phyloP scores from a whole-genome alignment of 2,113 vertebrate genomes.

The Onychorhynchus coronatus region DNA sequence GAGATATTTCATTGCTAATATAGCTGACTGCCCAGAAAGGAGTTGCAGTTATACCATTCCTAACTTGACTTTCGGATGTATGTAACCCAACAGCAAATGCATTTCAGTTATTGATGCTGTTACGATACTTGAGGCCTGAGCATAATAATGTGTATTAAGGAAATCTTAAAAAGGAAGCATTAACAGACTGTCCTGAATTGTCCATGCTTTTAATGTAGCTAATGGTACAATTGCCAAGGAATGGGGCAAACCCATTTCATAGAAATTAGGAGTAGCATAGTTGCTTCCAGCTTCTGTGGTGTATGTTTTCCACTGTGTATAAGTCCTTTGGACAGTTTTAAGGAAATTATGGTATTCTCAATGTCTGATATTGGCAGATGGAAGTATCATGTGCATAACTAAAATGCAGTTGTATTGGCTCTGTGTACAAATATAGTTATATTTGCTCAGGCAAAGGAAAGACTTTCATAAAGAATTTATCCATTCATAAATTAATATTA shows the following conservation, averaged over 20 bases:
- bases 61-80: not conserved
- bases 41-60: not conserved
- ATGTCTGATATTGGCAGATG: not conserved
- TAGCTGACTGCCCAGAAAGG: not conserved
- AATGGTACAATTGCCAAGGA: not conserved
- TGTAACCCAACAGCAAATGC: not conserved
- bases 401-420: not conserved
- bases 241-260: not conserved
- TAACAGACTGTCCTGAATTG: not conserved
- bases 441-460: not conserved
- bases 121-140: not conserved
- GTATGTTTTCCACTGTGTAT: not conserved
- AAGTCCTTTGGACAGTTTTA: not conserved
- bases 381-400: not conserved
- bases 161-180: slow-evolving; percentile 1
- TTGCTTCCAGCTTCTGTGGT: not conserved
- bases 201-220: not conserved
- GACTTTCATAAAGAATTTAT: not conserved
- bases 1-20: not conserved
- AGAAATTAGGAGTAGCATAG: not conserved
- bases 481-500: not conserved
- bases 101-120: not conserved
- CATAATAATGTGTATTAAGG: not conserved
- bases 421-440: not conserved
- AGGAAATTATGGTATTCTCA: not conserved